phyloP scores from a whole-genome alignment of 2,113 vertebrate genomes.

The Sturnus vulgaris region DNA sequence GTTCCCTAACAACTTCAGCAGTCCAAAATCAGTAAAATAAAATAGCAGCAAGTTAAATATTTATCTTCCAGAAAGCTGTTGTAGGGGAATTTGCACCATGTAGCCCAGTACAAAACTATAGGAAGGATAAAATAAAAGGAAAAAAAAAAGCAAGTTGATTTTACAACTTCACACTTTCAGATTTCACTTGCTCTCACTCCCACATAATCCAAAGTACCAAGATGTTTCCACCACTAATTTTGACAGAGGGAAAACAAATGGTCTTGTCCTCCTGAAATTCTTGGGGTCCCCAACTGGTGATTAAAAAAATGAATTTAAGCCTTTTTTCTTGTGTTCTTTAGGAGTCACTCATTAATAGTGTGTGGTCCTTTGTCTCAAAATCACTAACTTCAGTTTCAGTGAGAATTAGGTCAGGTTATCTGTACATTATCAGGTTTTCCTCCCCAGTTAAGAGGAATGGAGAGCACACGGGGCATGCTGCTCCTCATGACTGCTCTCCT shows the following conservation, averaged over 20 bases:
- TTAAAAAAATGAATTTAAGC: not conserved
- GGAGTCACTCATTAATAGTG: not conserved
- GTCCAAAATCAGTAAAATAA: not conserved
- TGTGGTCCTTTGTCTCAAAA: not conserved
- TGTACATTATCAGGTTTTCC: not conserved
- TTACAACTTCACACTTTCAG: not conserved
- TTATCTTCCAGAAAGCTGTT: not conserved
- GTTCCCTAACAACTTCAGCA: not conserved
- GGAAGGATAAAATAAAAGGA: not conserved
- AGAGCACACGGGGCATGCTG: fast-evolving
- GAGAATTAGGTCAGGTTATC: not conserved
- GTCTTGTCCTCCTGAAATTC: not conserved
- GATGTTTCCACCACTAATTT: not conserved
- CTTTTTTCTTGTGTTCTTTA: not conserved
- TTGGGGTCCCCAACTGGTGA: not conserved
- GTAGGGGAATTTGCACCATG: not conserved
- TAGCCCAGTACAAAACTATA: not conserved
- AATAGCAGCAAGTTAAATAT: not conserved
- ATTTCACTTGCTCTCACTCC: not conserved
- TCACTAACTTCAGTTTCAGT: not conserved
- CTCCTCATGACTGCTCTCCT: not conserved
- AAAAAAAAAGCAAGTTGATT: not conserved
- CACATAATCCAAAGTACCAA: not conserved
- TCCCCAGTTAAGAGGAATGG: not conserved
- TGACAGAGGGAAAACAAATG: not conserved